Evolutionary conservation across 2,797 vertebrate genomes (phyloP), one percentile per base, ranked within the genome.

Genomic region (Acrossocheilus fasciatus): DNA sequence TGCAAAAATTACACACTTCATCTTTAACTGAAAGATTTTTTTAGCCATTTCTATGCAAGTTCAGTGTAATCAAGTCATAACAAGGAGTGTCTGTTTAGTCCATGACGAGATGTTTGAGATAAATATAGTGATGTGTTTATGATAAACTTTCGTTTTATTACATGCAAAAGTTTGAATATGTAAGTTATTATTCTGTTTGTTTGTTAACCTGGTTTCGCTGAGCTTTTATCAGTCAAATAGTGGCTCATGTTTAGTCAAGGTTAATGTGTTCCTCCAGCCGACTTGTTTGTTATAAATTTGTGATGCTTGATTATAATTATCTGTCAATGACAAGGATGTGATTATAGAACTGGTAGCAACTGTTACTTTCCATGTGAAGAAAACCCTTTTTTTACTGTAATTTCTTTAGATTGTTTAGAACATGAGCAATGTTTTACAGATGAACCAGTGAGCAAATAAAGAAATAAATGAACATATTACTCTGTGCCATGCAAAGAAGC

Each of bases 31-130:
- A 50, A 26, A 83, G 73, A 39, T 82, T 84, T 75, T 82, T 64
- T 64, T 84, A 81, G 82, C 41, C 78, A 89, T 90, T 85, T 89
- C 91, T 92, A 92, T 92, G 92, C 91, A 92, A 92, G 59, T 39
- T 84, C 26, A 76, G 15, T 62, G 36, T 75, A 76, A 75, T 85
- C 30, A 69, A 30, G 20, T 39, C 57, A 26, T 62, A 26, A 69
- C 45, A 69, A 4, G 7, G 1, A 41, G 36, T 43, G 41, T 34
- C 30, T 76, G 74, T 54, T 75, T 20, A 52, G 45, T 75, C 15
- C 23, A 45, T 34, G n/a, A 12, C 1, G 6, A 30, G 39, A 47
- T 62, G 52, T 59, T 74, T 59, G 18, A 30, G 2, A 8, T 64
- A 6, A 34, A 74, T 62, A 18, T 74, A 62, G 34, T 39, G 7